Percentiles rank a stretch among this genome's conserved stretches.
Conservation (phyloP, 2,888 invertebrate genomes). For the Cantharis flavilabris region DNA sequence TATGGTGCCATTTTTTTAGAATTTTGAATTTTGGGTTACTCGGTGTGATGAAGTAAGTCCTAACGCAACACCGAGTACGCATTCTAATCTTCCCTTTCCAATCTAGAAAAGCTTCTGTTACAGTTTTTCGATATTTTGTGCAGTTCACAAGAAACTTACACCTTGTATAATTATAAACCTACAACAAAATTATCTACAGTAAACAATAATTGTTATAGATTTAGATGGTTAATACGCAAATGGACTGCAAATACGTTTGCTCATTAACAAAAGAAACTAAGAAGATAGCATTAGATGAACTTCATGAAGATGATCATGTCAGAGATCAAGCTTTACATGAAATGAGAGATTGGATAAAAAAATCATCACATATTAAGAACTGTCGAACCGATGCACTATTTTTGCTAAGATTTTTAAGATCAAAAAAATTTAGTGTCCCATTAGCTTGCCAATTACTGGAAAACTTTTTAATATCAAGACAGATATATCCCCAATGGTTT, state of each 20-base stretch:
- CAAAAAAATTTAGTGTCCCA: conserved; percentile 86
- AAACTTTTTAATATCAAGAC: conserved; percentile 82
- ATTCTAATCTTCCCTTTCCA: too few species aligned
- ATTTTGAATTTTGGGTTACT: too few species aligned
- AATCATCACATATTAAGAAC: conserved; percentile 79
- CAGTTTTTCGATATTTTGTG: too few species aligned
- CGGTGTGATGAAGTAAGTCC: too few species aligned
- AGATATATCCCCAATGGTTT: conserved; percentile 87
- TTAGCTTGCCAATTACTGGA: conserved; percentile 87
- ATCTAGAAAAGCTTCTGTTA: too few species aligned
- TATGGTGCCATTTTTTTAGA: too few species aligned
- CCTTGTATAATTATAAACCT: too few species aligned
- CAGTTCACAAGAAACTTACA: too few species aligned
- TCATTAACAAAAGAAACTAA: conserved; percentile 61
- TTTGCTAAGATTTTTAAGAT: conserved; percentile 80
- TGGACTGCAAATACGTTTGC: conserved; percentile 49
- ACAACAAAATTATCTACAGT: too few species aligned
- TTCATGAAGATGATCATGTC: conserved; percentile 78
- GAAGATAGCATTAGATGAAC: conserved; percentile 70
- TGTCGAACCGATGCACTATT: conserved; percentile 85
- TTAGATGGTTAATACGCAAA: neutral
- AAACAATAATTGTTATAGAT: too few species aligned
- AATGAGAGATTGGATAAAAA: conserved; percentile 81
- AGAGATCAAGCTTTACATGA: conserved; percentile 76
- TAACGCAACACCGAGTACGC: too few species aligned